Percentiles rank a stretch among this genome's conserved stretches.
These are phyloP conservation scores for Spondyliosoma cantharus DNA, from an alignment of 2,797 vertebrate species.

Conservation along the genomic window DNA sequence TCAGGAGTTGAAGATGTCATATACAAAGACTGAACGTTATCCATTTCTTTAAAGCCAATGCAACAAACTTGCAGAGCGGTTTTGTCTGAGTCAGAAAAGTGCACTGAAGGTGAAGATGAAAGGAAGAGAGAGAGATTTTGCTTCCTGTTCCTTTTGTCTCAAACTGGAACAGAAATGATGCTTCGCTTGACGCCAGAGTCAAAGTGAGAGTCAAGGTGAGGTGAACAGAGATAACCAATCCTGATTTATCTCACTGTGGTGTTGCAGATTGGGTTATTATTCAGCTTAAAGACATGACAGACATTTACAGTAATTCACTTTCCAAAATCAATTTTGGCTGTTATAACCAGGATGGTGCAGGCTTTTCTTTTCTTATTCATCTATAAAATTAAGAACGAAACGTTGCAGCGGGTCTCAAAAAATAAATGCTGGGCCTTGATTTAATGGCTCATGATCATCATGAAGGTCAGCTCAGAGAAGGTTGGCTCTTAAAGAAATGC, in stretches of 20 bases:
- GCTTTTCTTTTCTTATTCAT: not conserved
- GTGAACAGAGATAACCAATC: not conserved
- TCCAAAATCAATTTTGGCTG: not conserved
- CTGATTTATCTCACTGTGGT: not conserved
- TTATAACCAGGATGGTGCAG: not conserved
- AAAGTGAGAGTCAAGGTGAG: not conserved
- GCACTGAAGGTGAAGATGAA: conserved; percentile 3
- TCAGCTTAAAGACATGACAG: not conserved
- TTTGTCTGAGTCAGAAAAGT: conserved; percentile 1
- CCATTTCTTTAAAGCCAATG: conserved; percentile 10
- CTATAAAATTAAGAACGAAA: not conserved
- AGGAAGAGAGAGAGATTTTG: not conserved
- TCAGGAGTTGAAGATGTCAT: conserved; percentile 28
- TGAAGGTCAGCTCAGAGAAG: not conserved
- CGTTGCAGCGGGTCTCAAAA: not conserved
- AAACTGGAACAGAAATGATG: not conserved
- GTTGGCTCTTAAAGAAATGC: not conserved
- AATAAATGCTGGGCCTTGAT: not conserved
- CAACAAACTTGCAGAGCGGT: conserved; percentile 17
- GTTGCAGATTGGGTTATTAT: not conserved
- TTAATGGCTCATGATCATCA: not conserved
- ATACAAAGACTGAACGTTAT: not conserved
- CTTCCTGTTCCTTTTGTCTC: not conserved
- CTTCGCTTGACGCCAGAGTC: not conserved
- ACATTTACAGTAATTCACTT: not conserved